phyloP scores from a whole-genome alignment of 2,888 invertebrate genomes.

The Sepioteuthis lessoniana region DNA sequence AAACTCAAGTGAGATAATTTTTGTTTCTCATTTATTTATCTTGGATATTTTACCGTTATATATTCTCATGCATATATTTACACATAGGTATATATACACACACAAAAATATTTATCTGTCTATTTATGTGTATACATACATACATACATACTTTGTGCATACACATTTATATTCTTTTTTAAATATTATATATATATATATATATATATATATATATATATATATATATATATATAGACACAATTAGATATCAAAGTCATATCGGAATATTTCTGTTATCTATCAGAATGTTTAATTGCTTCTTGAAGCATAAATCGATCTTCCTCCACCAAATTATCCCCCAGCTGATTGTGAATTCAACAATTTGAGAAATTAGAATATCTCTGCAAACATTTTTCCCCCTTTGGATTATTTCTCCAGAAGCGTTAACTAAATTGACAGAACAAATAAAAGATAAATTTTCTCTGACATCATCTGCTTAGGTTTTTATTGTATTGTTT shows the following conservation, averaged over 20 bases:
- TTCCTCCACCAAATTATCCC: neutral
- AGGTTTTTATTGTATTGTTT: neutral
- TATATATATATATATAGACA: neutral
- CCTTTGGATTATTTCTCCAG: neutral
- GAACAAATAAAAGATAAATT: neutral
- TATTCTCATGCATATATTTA: too few relatives aligned
- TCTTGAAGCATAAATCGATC: neutral
- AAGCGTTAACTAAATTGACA: neutral
- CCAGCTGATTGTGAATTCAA: neutral
- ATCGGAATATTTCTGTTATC: neutral
- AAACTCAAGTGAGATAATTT: too few relatives aligned
- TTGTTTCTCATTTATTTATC: too few relatives aligned
- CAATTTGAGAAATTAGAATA: slow-evolving; percentile 9
- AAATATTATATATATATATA: too few relatives aligned
- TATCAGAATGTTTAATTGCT: neutral
- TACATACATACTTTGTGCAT: too few relatives aligned
- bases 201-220: too few relatives aligned
- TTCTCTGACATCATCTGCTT: too few relatives aligned
- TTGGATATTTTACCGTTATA: too few relatives aligned
- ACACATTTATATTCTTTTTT: too few relatives aligned
- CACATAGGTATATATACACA: too few relatives aligned
- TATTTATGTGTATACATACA: too few relatives aligned
- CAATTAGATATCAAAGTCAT: neutral
- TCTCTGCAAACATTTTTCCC: neutral
- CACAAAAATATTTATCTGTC: too few relatives aligned